phyloP scores from a whole-genome alignment of 2,113 vertebrate species.

The Murina feae region DNA sequence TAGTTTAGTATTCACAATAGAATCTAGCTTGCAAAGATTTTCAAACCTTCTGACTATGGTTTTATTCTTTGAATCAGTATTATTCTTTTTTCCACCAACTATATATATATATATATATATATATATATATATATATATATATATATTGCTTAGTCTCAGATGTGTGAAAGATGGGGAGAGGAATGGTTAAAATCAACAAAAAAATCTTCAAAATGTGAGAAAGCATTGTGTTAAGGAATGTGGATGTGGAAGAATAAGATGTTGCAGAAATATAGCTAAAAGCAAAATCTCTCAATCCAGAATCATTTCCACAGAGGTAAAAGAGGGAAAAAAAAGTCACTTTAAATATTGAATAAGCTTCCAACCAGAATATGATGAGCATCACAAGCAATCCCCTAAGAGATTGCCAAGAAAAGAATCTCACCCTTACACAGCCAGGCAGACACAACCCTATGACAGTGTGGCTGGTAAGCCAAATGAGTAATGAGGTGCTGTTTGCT shows the following conservation, averaged over 20 bases:
- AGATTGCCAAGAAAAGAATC: not conserved
- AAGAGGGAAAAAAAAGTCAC: not conserved
- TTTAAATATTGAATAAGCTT: not conserved
- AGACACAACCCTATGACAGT: not conserved
- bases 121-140: too few relatives aligned
- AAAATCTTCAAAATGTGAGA: not conserved
- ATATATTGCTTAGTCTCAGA: not conserved
- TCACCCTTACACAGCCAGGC: not conserved
- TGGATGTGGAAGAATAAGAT: not conserved
- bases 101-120: too few relatives aligned
- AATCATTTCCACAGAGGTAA: not conserved
- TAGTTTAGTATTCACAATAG: not conserved
- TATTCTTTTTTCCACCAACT: not conserved
- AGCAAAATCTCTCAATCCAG: not conserved
- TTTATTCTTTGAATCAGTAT: not conserved
- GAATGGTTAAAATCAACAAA: not conserved
- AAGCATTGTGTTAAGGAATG: not conserved
- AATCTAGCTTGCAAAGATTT: not conserved
- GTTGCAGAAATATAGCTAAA: not conserved
- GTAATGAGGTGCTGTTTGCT: not conserved
- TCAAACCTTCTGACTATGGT: not conserved
- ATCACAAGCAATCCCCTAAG: not conserved
- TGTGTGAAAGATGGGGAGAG: not conserved
- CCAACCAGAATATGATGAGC: accelerated
- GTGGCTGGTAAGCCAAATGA: not conserved